Evolutionary conservation across 2,113 vertebrate genomes (phyloP).

Genomic region (Perca flavescens): DNA sequence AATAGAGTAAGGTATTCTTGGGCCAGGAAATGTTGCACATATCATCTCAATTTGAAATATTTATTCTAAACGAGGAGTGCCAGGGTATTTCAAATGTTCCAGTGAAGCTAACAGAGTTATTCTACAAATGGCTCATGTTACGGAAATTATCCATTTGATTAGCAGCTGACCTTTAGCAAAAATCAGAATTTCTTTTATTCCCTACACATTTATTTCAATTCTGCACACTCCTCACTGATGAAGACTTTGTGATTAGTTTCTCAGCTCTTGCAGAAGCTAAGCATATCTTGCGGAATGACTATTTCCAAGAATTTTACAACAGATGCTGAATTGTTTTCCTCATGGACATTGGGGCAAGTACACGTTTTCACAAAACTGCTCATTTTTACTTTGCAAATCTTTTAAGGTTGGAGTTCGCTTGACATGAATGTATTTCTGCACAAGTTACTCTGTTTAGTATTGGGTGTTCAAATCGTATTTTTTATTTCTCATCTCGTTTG

Average conservation of each 20-base stretch:
- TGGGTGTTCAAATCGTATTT: too few relatives aligned
- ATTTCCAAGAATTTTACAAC: too few relatives aligned
- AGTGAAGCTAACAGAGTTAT: not conserved
- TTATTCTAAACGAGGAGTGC: not conserved
- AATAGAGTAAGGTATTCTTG: not conserved
- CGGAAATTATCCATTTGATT: not conserved
- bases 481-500: too few relatives aligned
- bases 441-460: too few relatives aligned
- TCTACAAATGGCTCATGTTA: not conserved
- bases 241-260: not conserved
- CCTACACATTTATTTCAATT: not conserved
- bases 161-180: not conserved
- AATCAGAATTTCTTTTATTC: not conserved
- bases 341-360: too few relatives aligned
- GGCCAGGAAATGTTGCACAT: constrained; percentile 16
- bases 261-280: too few relatives aligned
- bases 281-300: too few relatives aligned
- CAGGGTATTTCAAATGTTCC: constrained; percentile 7
- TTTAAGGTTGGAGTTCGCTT: not conserved
- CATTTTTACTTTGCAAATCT: not conserved
- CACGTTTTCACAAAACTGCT: too few relatives aligned
- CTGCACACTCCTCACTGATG: not conserved
- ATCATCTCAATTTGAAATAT: constrained; percentile 22
- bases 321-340: too few relatives aligned
- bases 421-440: not conserved